Base-by-base conservation (phyloP, 2,113 vertebrate species). In the Amia ocellicauda region DNA sequence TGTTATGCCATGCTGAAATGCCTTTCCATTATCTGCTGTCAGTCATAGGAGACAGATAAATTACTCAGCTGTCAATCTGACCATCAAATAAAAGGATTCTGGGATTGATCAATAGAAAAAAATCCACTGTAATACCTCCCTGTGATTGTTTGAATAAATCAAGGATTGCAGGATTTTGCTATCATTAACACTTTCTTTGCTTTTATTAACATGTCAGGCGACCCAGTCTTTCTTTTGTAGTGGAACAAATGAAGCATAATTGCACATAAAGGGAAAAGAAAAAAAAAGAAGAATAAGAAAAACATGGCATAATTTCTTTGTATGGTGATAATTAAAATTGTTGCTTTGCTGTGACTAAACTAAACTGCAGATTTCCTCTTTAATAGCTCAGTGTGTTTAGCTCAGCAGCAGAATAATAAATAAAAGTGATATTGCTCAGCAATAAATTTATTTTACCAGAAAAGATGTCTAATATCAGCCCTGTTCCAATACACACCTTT, bases 1-100 rank as follows among this genome's bases (percentile, higher is more conserved):
- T 86, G 86, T 88, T 91, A 82, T 84, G 88, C 85, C 78, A 85
- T 74, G 80, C 88, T 85, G 72, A 89, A 89, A 91, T 86, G 90
- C 90, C 88, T 91, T 89, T 85, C 88, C 85, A 91, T 93, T 89
- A 89, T 85, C 82, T 87, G 83, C 83, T 84, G 90, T 92, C 92
- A 91, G 83, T 94, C 90, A 93, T 81, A 64, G 58, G 78, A 82
- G 86, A 90, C 83, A 84, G 85, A 80, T 85, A 86, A 90, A 89
- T 90, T 88, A 92, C 88, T 88, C 85, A 85, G 86, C 73, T 93
- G 91, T 90, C 93, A 92, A 90, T 93, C 91, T 83, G 76, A 80
- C 83, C 67, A 79, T 85, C 86, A 86, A 88, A 84, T 70, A 68
- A 72, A 69, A 81, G 86, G 86, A 81, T 85, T 80, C 80, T 82